Percentiles rank a stretch among this genome's conserved stretches.
These are phyloP conservation scores for Larimichthys polyactis DNA, from an alignment of 2,113 vertebrate genomes.

Conservation along the genomic window DNA sequence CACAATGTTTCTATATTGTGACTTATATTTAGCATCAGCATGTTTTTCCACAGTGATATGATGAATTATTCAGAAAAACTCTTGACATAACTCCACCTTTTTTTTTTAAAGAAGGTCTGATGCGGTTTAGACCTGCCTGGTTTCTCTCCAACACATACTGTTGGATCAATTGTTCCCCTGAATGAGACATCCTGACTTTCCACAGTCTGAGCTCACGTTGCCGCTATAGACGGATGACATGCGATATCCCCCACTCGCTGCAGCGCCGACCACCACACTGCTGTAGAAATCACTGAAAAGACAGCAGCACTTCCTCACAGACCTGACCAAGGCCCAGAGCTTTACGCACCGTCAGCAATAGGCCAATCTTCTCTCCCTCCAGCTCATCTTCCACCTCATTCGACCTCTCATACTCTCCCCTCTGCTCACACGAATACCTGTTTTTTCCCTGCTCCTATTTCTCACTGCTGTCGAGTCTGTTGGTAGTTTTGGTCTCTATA, in stretches of 20 bases:
- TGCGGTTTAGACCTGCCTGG: conserved; percentile 48
- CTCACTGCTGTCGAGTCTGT: conserved; percentile 16
- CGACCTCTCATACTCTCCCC: neutral
- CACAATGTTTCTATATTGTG: neutral
- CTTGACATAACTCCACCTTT: conserved; percentile 24
- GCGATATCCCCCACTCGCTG: conserved; percentile 44
- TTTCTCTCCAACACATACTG: conserved; percentile 53
- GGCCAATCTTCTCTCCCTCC: conserved; percentile 27
- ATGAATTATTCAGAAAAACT: conserved; percentile 22
- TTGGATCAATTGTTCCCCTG: conserved; percentile 70
- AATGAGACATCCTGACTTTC: conserved; percentile 65
- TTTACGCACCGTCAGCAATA: conserved; percentile 56
- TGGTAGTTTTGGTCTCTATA: conserved; percentile 14
- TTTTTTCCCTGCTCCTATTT: conserved; percentile 12
- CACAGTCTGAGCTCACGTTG: conserved; percentile 63
- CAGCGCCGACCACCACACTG: conserved; percentile 21
- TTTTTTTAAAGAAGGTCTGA: conserved; percentile 10
- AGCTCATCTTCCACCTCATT: conserved; percentile 31
- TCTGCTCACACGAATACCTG: neutral
- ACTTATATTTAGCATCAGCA: neutral
- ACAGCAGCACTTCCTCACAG: conserved; percentile 45
- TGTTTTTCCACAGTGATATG: neutral
- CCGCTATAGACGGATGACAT: conserved; percentile 49
- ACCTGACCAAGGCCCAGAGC: conserved; percentile 1
- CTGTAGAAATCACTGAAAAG: conserved; percentile 45